These are phyloP conservation scores for Rana temporaria DNA, from an alignment of 2,113 vertebrate species.

Conservation along the genomic window DNA sequence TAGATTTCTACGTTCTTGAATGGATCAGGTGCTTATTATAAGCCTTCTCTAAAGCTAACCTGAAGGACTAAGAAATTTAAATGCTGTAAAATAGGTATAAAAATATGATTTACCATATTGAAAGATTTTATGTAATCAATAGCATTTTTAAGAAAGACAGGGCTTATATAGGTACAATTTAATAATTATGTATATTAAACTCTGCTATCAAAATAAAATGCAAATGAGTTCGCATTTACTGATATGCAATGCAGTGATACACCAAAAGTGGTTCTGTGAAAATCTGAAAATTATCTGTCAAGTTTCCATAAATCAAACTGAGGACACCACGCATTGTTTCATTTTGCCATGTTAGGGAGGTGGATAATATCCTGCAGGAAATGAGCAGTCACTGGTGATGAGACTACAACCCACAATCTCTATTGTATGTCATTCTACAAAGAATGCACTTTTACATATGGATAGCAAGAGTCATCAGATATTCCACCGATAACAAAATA, in stretches of 20 bases:
- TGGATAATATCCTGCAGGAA: constrained; percentile 13
- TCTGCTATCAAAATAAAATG: not conserved
- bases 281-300: constrained; percentile 13
- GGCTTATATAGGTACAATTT: not conserved
- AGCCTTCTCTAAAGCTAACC: too few relatives aligned
- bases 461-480: constrained; percentile 42
- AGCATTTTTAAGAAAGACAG: not conserved
- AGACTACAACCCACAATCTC: constrained; percentile 14
- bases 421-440: constrained; percentile 37
- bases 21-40: too few relatives aligned
- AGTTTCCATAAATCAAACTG: constrained; percentile 20
- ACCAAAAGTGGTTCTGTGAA: not conserved
- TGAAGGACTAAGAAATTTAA: too few relatives aligned
- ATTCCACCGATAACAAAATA: constrained; percentile 50
- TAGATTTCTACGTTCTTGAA: too few relatives aligned
- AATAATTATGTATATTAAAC: not conserved
- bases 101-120: not conserved
- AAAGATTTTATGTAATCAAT: not conserved
- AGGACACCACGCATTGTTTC: constrained; percentile 20
- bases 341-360: constrained; percentile 9
- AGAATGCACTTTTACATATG: constrained; percentile 18
- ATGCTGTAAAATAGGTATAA: not conserved
- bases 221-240: not conserved
- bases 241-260: not conserved
- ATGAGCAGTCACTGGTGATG: constrained; percentile 45